Conservation (phyloP, 2,888 invertebrate genomes). For the Pecten maximus region DNA sequence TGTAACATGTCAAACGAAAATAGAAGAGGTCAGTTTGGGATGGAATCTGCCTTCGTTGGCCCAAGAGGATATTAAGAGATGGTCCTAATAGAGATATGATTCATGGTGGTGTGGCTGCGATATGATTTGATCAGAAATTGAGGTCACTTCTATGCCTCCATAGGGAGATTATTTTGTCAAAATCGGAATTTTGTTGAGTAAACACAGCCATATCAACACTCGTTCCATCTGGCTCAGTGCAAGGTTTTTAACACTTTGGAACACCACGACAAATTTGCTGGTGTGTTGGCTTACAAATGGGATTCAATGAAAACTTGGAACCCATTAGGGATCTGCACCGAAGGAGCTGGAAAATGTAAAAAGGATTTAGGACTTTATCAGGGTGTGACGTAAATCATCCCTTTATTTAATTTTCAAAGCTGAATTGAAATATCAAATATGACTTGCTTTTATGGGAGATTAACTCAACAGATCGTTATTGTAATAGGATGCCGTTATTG, state of each 20-base stretch:
- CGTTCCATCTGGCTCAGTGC: conserved; percentile 9
- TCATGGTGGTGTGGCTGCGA: not conserved
- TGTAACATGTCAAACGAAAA: conserved; percentile 15
- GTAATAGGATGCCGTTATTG: conserved; percentile 9
- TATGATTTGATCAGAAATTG: conserved; percentile 33
- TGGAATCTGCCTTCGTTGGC: not conserved
- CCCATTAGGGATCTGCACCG: not conserved
- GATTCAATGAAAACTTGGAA: not conserved
- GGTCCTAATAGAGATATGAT: conserved; percentile 13
- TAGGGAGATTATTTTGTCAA: conserved; percentile 33
- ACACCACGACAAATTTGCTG: not conserved
- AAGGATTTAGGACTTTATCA: not conserved
- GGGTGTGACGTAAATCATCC: conserved; percentile 25
- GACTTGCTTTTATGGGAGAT: conserved; percentile 14
- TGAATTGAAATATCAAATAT: conserved; percentile 29
- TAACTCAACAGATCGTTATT: not conserved
- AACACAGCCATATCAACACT: conserved; percentile 27
- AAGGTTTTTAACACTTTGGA: conserved; percentile 16
- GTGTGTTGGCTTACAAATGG: conserved; percentile 22
- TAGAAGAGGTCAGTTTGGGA: not conserved
- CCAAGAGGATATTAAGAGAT: not conserved
- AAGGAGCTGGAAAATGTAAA: conserved; percentile 20
- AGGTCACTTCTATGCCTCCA: not conserved
- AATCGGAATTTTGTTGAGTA: not conserved
- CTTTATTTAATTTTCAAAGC: conserved; percentile 8